phyloP scores from a whole-genome alignment of 2,888 invertebrate genomes.

The Mamestra brassicae region DNA sequence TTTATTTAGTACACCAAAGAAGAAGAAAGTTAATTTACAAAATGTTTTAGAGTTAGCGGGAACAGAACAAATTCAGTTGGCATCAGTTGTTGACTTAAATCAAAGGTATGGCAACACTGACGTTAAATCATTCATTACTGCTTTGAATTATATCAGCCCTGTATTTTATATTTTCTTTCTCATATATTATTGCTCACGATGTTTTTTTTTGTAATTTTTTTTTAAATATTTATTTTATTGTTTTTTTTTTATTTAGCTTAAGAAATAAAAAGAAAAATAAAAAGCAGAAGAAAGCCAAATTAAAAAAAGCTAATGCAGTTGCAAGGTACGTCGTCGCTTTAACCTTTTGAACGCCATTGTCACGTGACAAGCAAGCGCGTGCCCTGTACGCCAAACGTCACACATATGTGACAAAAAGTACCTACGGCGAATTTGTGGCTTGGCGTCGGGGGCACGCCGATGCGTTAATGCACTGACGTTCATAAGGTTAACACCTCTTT shows the following conservation, averaged over 20 bases:
- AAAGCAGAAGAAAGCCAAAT: conserved; percentile 5
- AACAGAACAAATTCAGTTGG: conserved; percentile 10
- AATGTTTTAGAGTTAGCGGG: conserved; percentile 24
- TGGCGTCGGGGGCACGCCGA: too few relatives aligned
- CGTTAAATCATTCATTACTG: neutral
- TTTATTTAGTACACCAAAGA: conserved; percentile 26
- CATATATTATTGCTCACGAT: neutral
- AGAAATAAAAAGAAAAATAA: conserved; percentile 51
- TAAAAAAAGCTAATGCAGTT: neutral
- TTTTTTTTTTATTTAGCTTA: conserved; percentile 21
- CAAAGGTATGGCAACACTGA: conserved; percentile 32
- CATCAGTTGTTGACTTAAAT: conserved; percentile 26
- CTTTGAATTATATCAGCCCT: conserved; percentile 6
- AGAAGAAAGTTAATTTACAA: conserved; percentile 28
- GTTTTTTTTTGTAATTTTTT: neutral
- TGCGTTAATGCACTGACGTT: too few relatives aligned
- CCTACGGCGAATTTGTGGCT: too few relatives aligned
- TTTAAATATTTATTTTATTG: neutral
- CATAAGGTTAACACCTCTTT: too few relatives aligned
- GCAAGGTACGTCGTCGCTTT: conserved; percentile 30
- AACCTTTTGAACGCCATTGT: neutral
- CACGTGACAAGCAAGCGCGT: too few relatives aligned
- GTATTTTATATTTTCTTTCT: neutral
- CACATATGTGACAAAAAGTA: too few relatives aligned
- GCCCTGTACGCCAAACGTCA: too few relatives aligned